Conservation (phyloP, 37 sponge, comb jelly and placozoan genomes). For the Theonella swinhoei region DNA sequence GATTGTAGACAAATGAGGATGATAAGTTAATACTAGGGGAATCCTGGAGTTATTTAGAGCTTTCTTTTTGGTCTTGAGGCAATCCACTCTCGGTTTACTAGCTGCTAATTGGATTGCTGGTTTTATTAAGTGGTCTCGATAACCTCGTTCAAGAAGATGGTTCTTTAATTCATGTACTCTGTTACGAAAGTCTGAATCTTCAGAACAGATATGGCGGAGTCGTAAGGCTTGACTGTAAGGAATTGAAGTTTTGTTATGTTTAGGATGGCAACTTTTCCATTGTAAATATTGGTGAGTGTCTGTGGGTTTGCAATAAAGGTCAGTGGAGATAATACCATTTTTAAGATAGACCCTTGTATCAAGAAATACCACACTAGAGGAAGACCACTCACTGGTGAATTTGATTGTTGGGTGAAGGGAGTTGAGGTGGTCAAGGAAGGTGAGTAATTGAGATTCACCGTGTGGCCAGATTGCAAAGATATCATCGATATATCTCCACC, state of each 20-base stretch:
- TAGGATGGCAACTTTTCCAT: not conserved
- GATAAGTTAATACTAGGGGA: no score
- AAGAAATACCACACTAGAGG: not conserved
- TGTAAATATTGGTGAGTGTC: constrained; percentile 10
- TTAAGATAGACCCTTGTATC: constrained; percentile 16
- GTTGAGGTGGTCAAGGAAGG: not conserved
- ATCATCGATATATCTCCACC: constrained; percentile 41
- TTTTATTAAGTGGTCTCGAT: no score
- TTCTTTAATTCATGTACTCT: not conserved
- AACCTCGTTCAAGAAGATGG: not conserved
- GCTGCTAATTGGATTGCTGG: no score
- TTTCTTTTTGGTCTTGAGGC: no score
- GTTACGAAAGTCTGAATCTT: not conserved
- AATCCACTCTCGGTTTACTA: no score
- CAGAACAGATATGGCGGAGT: not conserved
- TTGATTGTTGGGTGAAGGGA: constrained; percentile 34
- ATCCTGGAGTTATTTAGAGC: no score
- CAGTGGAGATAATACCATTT: not conserved
- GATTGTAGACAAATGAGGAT: no score
- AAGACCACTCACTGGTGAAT: constrained; percentile 10
- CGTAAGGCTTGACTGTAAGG: not conserved
- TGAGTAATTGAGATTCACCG: not conserved
- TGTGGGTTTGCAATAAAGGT: constrained; percentile 10
- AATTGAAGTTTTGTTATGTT: not conserved
- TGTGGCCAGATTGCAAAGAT: constrained; percentile 12